Evolutionary conservation across 2,797 vertebrate species (phyloP).

Genomic region (Avahi laniger): DNA sequence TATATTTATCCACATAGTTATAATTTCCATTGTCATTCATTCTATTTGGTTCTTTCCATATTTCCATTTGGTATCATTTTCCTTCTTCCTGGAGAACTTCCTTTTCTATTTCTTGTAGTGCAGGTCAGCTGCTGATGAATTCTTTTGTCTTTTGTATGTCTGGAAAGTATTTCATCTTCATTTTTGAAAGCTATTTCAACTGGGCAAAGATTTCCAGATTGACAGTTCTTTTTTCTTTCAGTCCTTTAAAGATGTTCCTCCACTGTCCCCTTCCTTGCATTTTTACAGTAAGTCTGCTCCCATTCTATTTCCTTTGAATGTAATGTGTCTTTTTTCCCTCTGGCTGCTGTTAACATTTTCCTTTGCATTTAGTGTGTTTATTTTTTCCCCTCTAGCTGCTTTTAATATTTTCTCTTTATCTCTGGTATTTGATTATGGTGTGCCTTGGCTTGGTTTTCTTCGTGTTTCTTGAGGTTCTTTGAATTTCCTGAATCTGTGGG

Average conservation of each 20-base stretch:
- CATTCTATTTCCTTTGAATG: slow-evolving; percentile 9
- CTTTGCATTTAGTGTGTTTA: background rate
- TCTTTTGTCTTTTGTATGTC: background rate
- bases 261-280: background rate
- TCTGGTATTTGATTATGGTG: background rate
- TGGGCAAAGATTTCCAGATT: background rate
- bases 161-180: slow-evolving; percentile 31
- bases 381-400: background rate
- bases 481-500: background rate
- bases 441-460: background rate
- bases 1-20: background rate
- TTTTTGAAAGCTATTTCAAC: slow-evolving; percentile 26
- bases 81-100: background rate
- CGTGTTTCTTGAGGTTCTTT: slow-evolving; percentile 29
- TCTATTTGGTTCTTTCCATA: background rate
- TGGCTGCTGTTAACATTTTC: slow-evolving; percentile 5
- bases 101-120: background rate
- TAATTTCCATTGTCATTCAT: background rate
- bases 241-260: background rate
- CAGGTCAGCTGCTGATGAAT: background rate
- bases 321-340: background rate
- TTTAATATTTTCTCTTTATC: slow-evolving; percentile 44
- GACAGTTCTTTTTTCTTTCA: background rate
- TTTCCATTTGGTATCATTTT: slow-evolving; percentile 34
- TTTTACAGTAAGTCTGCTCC: background rate